Evolutionary conservation across 2,113 vertebrate genomes (phyloP).

Genomic region (Cathartes aura): DNA sequence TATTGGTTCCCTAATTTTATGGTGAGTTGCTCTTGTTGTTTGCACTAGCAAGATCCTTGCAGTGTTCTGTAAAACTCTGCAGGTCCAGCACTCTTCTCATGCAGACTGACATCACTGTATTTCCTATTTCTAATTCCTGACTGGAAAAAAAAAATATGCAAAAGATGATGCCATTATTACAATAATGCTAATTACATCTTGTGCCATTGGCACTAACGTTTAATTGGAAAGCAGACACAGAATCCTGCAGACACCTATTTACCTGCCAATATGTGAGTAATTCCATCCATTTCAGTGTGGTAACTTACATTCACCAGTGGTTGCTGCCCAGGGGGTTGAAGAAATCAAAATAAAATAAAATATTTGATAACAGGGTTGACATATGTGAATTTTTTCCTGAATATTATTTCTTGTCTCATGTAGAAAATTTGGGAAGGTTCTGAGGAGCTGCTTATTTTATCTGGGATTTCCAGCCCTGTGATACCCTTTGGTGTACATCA

Average conservation of each 20-base stretch:
- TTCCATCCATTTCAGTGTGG: background rate
- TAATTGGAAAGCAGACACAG: background rate
- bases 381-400: background rate
- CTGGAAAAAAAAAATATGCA: background rate
- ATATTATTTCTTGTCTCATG: background rate
- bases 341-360: background rate
- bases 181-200: constrained; percentile 21
- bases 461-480: background rate
- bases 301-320: background rate
- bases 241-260: background rate
- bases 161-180: background rate
- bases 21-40: constrained; percentile 25
- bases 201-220: background rate
- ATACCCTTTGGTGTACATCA: background rate
- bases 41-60: constrained; percentile 1
- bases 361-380: background rate
- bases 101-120: background rate
- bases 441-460: background rate
- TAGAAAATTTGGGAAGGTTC: background rate
- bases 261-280: background rate
- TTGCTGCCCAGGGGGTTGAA: background rate
- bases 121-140: background rate
- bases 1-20: constrained; percentile 58
- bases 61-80: background rate
- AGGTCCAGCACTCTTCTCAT: background rate